These are phyloP conservation scores for Sturmia bella DNA, from an alignment of 2,888 invertebrate genomes.

Conservation along the genomic window DNA sequence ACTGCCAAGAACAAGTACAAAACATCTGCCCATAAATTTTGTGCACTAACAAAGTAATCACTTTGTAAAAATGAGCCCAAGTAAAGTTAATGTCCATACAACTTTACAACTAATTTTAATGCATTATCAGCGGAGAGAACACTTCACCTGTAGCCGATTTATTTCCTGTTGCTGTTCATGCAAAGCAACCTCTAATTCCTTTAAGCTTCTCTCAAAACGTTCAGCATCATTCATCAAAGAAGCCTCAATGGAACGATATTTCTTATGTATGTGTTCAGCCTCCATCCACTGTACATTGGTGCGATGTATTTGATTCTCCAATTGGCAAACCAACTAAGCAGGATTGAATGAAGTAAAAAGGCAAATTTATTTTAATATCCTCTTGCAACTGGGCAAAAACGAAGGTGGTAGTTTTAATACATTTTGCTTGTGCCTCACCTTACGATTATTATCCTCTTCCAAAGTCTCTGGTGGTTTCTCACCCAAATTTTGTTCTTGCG, in stretches of 20 bases:
- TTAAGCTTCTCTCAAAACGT: slow-evolving; percentile 88
- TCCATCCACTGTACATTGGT: slow-evolving; percentile 91
- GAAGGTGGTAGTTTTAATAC: not conserved
- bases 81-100: not conserved
- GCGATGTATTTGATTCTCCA: slow-evolving; percentile 92
- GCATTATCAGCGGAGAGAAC: slow-evolving; percentile 6
- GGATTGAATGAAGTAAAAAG: not conserved
- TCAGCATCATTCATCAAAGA: slow-evolving; percentile 87
- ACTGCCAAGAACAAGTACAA: too few species aligned
- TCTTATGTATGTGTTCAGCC: slow-evolving; percentile 89
- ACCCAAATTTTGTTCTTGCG: slow-evolving; percentile 79
- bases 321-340: slow-evolving; percentile 84
- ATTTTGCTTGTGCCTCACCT: slow-evolving; percentile 82
- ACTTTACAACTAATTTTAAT: slow-evolving; percentile 1
- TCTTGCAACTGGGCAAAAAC: not conserved
- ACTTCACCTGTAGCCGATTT: slow-evolving; percentile 86
- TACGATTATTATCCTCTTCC: slow-evolving; percentile 85
- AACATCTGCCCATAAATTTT: not conserved
- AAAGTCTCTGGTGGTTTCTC: slow-evolving; percentile 82
- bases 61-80: not conserved
- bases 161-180: slow-evolving; percentile 88
- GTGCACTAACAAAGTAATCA: not conserved
- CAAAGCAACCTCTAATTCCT: slow-evolving; percentile 86
- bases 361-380: not conserved
- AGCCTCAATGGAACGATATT: slow-evolving; percentile 88